These are phyloP conservation scores for Hoplostethus atlanticus DNA, from an alignment of 2,797 vertebrate genomes.

Conservation along the genomic window DNA sequence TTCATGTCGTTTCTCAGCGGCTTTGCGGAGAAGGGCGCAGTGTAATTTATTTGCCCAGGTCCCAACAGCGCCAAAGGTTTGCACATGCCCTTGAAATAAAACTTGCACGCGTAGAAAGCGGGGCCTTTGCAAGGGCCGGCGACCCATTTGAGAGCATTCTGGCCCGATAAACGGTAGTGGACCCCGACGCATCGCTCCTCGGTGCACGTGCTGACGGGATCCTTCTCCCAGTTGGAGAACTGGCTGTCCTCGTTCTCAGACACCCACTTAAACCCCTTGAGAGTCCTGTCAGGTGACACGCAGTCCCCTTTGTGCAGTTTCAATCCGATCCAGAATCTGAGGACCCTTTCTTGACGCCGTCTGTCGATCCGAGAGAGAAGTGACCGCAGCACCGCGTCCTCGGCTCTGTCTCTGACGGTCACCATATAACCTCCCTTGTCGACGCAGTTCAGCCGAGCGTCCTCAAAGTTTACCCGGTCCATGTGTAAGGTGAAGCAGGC, in stretches of 20 bases:
- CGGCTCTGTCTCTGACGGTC: conserved; percentile 67
- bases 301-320: conserved; percentile 67
- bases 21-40: conserved; percentile 62
- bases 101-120: conserved; percentile 76
- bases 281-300: conserved; percentile 5
- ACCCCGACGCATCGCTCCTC: conserved; percentile 75
- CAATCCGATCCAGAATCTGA: conserved; percentile 81
- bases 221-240: conserved; percentile 80
- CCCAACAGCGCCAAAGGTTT: conserved; percentile 66
- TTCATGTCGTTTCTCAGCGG: conserved; percentile 56
- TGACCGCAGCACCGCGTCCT: conserved; percentile 59
- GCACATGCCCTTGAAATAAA: conserved; percentile 83
- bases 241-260: conserved; percentile 57
- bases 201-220: conserved; percentile 76
- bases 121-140: conserved; percentile 60
- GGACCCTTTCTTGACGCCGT: not conserved
- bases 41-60: conserved; percentile 71
- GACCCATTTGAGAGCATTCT: conserved; percentile 69
- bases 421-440: conserved; percentile 80
- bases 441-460: conserved; percentile 61
- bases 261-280: conserved; percentile 82
- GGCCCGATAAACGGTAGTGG: conserved; percentile 16
- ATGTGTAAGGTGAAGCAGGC: conserved; percentile 78
- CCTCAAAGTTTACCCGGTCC: conserved; percentile 50
- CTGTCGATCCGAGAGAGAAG: conserved; percentile 54